phyloP scores from a whole-genome alignment of 2,113 vertebrate genomes.

The Romanogobio albipinnatus region DNA sequence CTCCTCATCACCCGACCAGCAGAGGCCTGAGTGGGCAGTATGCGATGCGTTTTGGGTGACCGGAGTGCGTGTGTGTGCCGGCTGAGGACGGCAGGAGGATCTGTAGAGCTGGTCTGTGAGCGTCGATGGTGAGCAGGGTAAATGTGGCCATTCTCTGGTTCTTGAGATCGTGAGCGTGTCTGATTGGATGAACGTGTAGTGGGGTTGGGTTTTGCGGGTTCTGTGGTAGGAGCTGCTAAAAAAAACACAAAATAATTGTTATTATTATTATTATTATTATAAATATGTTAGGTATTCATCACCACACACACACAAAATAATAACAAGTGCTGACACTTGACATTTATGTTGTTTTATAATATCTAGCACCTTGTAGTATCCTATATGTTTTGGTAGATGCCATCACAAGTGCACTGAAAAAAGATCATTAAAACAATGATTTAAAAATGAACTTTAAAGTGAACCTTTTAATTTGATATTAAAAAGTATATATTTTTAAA shows the following conservation, averaged over 20 bases:
- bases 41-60: constrained; percentile 88
- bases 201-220: constrained; percentile 82
- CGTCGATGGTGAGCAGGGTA: constrained; percentile 83
- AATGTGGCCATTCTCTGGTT: constrained; percentile 87
- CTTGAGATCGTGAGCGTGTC: constrained; percentile 91
- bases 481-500: too few relatives aligned
- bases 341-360: too few relatives aligned
- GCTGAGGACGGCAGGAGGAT: constrained; percentile 73
- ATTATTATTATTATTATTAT: constrained; percentile 8
- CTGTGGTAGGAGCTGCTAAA: constrained; percentile 62
- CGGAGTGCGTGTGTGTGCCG: constrained; percentile 84
- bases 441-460: too few relatives aligned
- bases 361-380: too few relatives aligned
- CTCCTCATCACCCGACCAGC: constrained; percentile 83
- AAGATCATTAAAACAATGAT: too few relatives aligned
- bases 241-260: constrained; percentile 36
- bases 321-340: too few relatives aligned
- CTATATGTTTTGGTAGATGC: too few relatives aligned
- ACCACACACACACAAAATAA: too few relatives aligned
- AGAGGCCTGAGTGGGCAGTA: constrained; percentile 71
- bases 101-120: constrained; percentile 79
- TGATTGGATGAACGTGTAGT: constrained; percentile 81
- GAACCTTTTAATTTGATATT: too few relatives aligned
- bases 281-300: neutral
- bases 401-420: too few relatives aligned